A percentile compares a stretch with the other conserved stretches of the same genome.
These are phyloP conservation scores for Odocoileus virginianus DNA, from an alignment of 2,113 vertebrate genomes.

Conservation along the genomic window DNA sequence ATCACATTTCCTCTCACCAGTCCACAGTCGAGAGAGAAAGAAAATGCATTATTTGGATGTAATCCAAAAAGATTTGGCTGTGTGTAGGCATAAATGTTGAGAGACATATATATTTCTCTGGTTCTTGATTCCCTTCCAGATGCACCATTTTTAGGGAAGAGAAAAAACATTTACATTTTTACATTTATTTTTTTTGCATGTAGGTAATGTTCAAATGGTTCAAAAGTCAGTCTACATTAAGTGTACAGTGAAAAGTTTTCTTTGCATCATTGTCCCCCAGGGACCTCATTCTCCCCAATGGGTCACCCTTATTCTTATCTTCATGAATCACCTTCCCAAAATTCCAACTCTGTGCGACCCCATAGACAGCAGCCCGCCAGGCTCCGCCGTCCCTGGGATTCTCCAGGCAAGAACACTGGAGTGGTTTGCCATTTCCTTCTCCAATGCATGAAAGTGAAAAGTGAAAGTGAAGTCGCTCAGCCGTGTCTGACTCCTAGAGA, in stretches of 20 bases:
- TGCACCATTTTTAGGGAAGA: neutral
- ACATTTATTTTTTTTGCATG: neutral
- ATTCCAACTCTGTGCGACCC: neutral
- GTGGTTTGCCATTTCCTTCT: no score
- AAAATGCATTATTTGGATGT: neutral
- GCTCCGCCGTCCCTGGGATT: no score
- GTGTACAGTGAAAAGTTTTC: neutral
- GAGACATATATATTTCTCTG: neutral
- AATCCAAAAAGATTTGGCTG: neutral
- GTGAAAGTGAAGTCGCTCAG: no score
- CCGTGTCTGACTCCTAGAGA: no score
- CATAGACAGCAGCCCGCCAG: no score
- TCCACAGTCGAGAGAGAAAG: neutral
- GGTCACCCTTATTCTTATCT: neutral
- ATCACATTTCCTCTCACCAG: neutral
- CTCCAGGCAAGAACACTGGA: no score
- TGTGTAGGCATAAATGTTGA: neutral
- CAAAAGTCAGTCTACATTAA: neutral
- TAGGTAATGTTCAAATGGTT: neutral
- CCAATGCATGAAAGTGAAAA: no score
- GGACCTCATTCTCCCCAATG: neutral
- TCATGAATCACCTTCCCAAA: neutral
- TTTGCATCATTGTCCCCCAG: neutral
- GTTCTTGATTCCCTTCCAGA: neutral
- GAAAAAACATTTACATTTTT: neutral